Base-by-base conservation (phyloP, 35 echinoderm and acorn worm genomes). In the Ophioderma brevispina region DNA sequence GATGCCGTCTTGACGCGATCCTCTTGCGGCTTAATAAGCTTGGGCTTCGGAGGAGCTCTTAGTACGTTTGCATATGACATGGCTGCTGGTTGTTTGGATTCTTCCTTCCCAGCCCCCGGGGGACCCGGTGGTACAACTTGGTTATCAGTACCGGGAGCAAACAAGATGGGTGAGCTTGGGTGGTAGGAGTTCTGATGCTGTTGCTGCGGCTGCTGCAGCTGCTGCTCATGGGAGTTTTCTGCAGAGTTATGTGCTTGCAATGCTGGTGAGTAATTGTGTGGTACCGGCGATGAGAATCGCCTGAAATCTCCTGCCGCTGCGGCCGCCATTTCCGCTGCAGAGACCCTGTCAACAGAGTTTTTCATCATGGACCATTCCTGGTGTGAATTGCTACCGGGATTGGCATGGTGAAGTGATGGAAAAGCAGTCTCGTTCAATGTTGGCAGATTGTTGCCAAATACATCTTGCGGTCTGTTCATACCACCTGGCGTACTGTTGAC, bases 61-160 rank as follows among this genome's bases (percentile, higher is more conserved):
- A 99, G 88, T 0, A 94, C 97, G 31, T 87, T 95, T 19, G 97
- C 97, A 82, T 99, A 99, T 1, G 97, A 99, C 94, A 95, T 95
- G 4, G 78, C 84, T 23, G 94, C 64, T 52, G 75, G 35, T 33
- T 30, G 14, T 83, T 79, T 34, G 77, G 70, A 55, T 79, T 90
- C 18, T 25, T 55, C 38, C 55, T 86, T 33, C 77, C 38, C 31
- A 64, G 76, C 32, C 50, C 84, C 5, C 46, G 38, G 19, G 76
- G 83, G 37, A 33, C 17, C 59, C 4, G 59, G 59, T 33, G 34
- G 80, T 84, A 64, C 83, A 83, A 49, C 38, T 87, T 13, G 80
- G 81, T 76, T 85, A 43, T 21, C 92, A 76, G 35, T 49, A 94
- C 59, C 59, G 15, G 92, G 92, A 0, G 80, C 83, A 14, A 78